These are phyloP conservation scores for Agrotis segetum DNA, from an alignment of 2,888 invertebrate species.

Conservation along the genomic window DNA sequence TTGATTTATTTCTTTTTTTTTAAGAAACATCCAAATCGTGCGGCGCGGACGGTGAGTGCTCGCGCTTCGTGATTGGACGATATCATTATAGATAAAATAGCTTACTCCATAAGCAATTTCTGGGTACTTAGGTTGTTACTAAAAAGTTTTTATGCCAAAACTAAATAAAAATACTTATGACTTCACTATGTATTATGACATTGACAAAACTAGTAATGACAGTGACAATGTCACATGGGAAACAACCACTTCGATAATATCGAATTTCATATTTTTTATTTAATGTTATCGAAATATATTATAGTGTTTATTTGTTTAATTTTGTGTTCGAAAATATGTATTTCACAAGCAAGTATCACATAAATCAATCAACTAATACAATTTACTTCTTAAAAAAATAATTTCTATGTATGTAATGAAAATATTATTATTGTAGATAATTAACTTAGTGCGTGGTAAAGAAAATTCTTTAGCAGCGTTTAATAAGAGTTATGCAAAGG, in stretches of 20 bases:
- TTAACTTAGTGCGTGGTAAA: not conserved
- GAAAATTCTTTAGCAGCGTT: not conserved
- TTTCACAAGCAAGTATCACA: constrained; percentile 7
- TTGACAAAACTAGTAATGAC: too few species aligned
- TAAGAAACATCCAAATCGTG: too few species aligned
- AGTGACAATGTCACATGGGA: too few species aligned
- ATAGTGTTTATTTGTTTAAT: constrained; percentile 14
- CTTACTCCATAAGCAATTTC: not conserved
- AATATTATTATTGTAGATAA: constrained; percentile 3
- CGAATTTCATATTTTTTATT: too few species aligned
- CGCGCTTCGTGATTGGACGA: too few species aligned
- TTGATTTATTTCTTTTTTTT: too few species aligned
- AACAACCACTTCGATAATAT: too few species aligned
- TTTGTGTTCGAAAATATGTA: constrained; percentile 25
- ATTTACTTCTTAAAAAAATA: not conserved
- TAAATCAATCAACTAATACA: not conserved
- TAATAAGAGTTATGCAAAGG: not conserved
- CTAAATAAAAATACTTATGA: not conserved
- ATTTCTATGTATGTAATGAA: not conserved
- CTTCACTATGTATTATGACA: not conserved
- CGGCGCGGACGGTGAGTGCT: too few species aligned
- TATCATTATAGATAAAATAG: too few species aligned
- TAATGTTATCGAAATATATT: too few species aligned
- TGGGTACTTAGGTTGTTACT: not conserved
- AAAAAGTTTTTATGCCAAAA: not conserved